A percentile compares a stretch with the other conserved stretches of the same genome.
Conservation (phyloP, 1,140 invertebrate genomes). For the Rhagoletis zephyria region DNA sequence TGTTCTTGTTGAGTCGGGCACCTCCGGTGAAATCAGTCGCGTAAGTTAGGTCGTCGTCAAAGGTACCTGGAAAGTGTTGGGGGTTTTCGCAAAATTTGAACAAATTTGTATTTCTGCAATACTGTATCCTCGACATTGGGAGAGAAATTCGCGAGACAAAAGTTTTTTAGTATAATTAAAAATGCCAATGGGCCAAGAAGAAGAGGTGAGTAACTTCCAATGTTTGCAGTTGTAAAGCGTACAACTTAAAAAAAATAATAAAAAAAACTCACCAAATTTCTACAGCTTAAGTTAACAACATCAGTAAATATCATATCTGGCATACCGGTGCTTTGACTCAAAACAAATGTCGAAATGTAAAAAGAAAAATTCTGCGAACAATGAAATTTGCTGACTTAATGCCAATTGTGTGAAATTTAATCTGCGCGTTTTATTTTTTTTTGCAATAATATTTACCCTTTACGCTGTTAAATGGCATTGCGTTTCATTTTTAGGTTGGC, state of each 20-base stretch:
- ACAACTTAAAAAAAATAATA: too few species aligned
- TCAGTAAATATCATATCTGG: background rate
- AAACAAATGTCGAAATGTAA: background rate
- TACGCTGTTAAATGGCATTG: background rate
- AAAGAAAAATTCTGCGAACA: background rate
- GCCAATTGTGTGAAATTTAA: background rate
- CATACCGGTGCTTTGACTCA: background rate
- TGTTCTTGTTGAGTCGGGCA: constrained; percentile 35
- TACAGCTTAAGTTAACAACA: background rate
- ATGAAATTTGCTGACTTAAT: background rate
- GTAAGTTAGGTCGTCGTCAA: background rate
- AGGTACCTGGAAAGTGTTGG: constrained; percentile 15
- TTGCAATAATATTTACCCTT: background rate
- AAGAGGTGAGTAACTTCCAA: constrained; percentile 14
- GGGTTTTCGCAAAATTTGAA: background rate
- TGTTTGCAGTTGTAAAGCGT: background rate
- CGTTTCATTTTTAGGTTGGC: too few species aligned
- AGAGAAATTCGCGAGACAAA: too few species aligned
- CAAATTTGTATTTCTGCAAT: background rate
- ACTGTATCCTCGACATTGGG: background rate
- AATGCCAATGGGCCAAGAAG: background rate
- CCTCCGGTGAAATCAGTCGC: constrained; percentile 29
- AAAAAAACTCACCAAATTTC: background rate
- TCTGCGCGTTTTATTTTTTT: background rate
- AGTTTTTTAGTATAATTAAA: too few species aligned